phyloP scores from a whole-genome alignment of 1,140 invertebrate species.

The Pogonomyrmex californicus region DNA sequence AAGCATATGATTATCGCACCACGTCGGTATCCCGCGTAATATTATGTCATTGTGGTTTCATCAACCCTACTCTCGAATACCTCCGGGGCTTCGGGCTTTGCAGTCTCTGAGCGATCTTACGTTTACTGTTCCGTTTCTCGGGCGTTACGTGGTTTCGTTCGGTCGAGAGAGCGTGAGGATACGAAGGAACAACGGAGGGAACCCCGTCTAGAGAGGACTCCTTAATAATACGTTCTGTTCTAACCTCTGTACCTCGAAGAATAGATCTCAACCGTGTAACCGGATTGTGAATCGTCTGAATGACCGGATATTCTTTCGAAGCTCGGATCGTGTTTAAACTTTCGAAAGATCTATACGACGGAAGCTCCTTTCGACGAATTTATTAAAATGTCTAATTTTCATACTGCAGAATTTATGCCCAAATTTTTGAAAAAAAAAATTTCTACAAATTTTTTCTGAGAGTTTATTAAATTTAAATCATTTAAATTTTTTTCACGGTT shows the following conservation, averaged over 20 bases:
- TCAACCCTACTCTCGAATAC: conserved; percentile 50
- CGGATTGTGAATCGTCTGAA: conserved; percentile 40
- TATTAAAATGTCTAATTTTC: background rate
- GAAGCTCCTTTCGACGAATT: background rate
- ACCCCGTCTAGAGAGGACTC: conserved; percentile 61
- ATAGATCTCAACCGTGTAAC: conserved; percentile 27
- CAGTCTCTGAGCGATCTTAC: conserved; percentile 40
- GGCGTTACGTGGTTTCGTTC: conserved; percentile 37
- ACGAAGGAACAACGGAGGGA: conserved; percentile 47
- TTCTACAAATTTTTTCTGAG: background rate
- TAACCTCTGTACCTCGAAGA: conserved; percentile 77
- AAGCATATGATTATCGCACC: conserved; percentile 78
- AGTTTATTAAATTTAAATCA: background rate
- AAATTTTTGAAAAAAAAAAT: conserved; percentile 10
- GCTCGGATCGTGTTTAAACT: background rate
- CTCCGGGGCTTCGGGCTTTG: conserved; percentile 29
- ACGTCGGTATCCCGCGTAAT: conserved; percentile 72
- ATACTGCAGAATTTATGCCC: background rate
- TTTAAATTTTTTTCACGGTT: background rate
- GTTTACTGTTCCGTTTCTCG: conserved; percentile 23
- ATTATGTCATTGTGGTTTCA: conserved; percentile 82
- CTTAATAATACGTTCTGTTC: conserved; percentile 80
- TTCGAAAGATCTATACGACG: background rate
- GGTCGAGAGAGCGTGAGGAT: conserved; percentile 43
- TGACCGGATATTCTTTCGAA: conserved; percentile 32